Percentiles rank a stretch among this genome's conserved stretches.
Evolutionary conservation across 2,113 vertebrate genomes (phyloP).

Genomic region (Stegastes partitus): DNA sequence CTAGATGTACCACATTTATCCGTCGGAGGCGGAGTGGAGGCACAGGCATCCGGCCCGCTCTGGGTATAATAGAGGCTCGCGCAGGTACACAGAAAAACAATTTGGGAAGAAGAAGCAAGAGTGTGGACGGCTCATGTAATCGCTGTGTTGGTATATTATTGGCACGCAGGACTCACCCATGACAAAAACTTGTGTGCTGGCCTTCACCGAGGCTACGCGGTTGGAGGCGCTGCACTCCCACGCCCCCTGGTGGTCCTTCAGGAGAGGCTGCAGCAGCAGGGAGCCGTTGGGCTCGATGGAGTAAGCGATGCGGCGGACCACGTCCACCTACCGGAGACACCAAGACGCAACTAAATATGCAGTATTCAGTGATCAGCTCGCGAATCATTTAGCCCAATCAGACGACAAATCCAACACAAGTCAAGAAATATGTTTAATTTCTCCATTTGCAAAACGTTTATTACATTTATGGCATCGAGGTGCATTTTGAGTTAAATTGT

Average conservation of each 20-base stretch:
- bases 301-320: slow-evolving; percentile 74
- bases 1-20: slow-evolving; percentile 56
- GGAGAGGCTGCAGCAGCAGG: slow-evolving; percentile 87
- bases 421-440: too few relatives aligned
- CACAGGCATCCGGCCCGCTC: slow-evolving; percentile 31
- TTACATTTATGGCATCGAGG: too few relatives aligned
- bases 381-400: too few relatives aligned
- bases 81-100: slow-evolving; percentile 11
- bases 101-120: background rate
- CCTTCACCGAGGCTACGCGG: slow-evolving; percentile 85
- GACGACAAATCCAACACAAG: too few relatives aligned
- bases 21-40: slow-evolving; percentile 55
- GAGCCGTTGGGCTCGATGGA: slow-evolving; percentile 87
- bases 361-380: too few relatives aligned
- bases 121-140: slow-evolving; percentile 34
- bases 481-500: too few relatives aligned
- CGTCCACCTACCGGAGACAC: slow-evolving; percentile 82
- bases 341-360: background rate
- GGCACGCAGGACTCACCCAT: slow-evolving; percentile 85
- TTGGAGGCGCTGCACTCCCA: slow-evolving; percentile 92
- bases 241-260: slow-evolving; percentile 91
- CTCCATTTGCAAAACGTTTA: too few relatives aligned
- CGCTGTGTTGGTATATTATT: background rate
- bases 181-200: slow-evolving; percentile 86
- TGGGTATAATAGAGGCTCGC: slow-evolving; percentile 15